Evolutionary conservation across 2,888 invertebrate species (phyloP).

Genomic region (Erannis defoliaria): DNA sequence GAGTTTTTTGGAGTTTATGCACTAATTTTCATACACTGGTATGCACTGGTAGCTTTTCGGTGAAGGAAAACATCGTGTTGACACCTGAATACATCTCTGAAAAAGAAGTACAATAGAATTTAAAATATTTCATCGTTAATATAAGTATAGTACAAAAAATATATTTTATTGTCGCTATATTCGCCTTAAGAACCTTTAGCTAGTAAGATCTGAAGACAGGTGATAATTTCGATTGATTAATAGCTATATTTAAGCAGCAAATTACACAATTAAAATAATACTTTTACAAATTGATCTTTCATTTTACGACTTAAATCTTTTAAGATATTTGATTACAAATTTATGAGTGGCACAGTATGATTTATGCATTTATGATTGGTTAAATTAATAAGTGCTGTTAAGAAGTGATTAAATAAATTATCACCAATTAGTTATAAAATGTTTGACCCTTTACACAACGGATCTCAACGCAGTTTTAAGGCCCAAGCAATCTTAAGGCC

Average conservation of each 20-base stretch:
- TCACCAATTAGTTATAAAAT: slow-evolving; percentile 10
- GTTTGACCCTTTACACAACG: background rate
- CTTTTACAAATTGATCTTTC: slow-evolving; percentile 26
- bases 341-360: slow-evolving; percentile 6
- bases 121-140: too few relatives aligned
- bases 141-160: background rate
- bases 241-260: slow-evolving; percentile 18
- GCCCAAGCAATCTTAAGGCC: background rate
- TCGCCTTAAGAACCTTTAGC: slow-evolving; percentile 15
- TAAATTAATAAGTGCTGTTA: slow-evolving; percentile 9
- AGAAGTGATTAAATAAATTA: slow-evolving; percentile 12
- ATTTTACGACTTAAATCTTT: slow-evolving; percentile 17
- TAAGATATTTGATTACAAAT: slow-evolving; percentile 13
- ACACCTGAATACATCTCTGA: too few relatives aligned
- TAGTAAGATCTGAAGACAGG: slow-evolving; percentile 26
- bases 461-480: background rate
- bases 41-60: too few relatives aligned
- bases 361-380: slow-evolving; percentile 15
- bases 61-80: too few relatives aligned
- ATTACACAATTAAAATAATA: slow-evolving; percentile 23
- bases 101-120: too few relatives aligned
- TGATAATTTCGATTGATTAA: slow-evolving; percentile 30
- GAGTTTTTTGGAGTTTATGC: too few relatives aligned
- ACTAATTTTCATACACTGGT: too few relatives aligned
- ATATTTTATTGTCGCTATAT: slow-evolving; percentile 10